Base-by-base conservation (phyloP, 2,888 invertebrate species). In the Nineta flava region DNA sequence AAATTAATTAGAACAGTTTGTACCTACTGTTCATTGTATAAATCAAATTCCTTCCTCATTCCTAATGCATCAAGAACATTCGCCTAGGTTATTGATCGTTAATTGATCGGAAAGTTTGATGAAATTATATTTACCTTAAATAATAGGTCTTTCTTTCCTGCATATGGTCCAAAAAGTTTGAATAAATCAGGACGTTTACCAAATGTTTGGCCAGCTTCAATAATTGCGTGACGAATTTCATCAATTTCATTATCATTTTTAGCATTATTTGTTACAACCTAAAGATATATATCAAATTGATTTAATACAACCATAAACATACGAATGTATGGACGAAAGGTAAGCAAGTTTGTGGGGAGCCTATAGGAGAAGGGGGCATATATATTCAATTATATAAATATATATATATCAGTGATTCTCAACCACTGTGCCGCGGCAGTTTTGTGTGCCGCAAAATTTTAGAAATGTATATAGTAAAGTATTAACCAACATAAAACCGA, bases 151-250 rank as follows among this genome's bases (percentile, higher is more conserved):
- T 65, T 60, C 45, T 67, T 62, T 13, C 70, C 73, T 40, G 69
- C 66, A 63, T 69, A 76, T n/a, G 65, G 59, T 26, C 83, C 83
- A 57, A 81, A 83, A 47, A 83, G 70, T 53, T 76, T 76, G 59
- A 83, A 75, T 7, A 79, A 65, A 55, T 80, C 77, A 0, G 72
- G 74, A 53, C 72, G 70, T 15, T 71, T 63, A 17, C 71, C 69
- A 56, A 78, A 72, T 3, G 76, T 60, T 9, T 73, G 61, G 4
- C 77, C 77, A 5, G 77, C 67, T 43, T 75, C 73, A 38, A 81
- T 58, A 13, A 82, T 69, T 1, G 78, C 77, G 58, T 79, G 75
- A 5, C 76, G 74, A 49, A 81, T 73, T 52, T 82, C 81, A n/a
- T 64, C 63, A 21, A 66, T 57, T 50, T 67, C 65, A 4, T 57